phyloP scores from a whole-genome alignment of 2,113 vertebrate genomes.

The Gymnobelideus leadbeateri region DNA sequence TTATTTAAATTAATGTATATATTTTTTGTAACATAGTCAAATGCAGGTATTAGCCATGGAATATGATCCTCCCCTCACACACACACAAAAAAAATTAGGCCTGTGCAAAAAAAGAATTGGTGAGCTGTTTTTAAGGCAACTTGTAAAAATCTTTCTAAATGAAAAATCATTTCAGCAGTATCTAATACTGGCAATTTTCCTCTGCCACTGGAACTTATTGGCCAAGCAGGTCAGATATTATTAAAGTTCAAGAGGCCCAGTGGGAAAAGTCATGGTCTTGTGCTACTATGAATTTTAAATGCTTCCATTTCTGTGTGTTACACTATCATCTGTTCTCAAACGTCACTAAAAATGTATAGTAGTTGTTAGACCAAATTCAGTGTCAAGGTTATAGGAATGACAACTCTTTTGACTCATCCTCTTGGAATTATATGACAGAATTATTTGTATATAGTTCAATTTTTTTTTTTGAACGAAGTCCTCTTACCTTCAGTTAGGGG shows the following conservation, averaged over 20 bases:
- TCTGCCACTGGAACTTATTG: conserved; percentile 86
- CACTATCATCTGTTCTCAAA: conserved; percentile 84
- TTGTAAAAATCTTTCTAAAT: conserved; percentile 83
- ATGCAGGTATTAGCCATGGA: background rate
- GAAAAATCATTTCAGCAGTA: conserved; percentile 84
- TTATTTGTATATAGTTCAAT: conserved; percentile 66
- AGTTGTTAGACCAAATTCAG: conserved; percentile 82
- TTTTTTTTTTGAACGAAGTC: conserved; percentile 28
- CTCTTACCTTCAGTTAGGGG: conserved; percentile 41
- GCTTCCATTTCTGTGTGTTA: conserved; percentile 84
- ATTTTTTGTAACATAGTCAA: background rate
- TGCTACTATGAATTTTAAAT: conserved; percentile 88
- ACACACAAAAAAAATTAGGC: conserved; percentile 79
- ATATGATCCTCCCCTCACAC: background rate
- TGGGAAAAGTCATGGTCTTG: conserved; percentile 86
- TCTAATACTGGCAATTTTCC: conserved; percentile 84
- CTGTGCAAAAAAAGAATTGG: conserved; percentile 74
- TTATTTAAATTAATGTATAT: conserved; percentile 55
- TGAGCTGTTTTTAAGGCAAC: conserved; percentile 82
- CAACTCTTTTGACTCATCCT: conserved; percentile 79
- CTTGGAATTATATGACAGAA: conserved; percentile 50
- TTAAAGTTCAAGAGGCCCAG: conserved; percentile 86
- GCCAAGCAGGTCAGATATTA: conserved; percentile 86
- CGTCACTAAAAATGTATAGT: conserved; percentile 81
- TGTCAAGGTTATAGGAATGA: conserved; percentile 82